These are phyloP conservation scores for Tragelaphus eurycerus DNA, from an alignment of 2,797 vertebrate species.

Conservation along the genomic window DNA sequence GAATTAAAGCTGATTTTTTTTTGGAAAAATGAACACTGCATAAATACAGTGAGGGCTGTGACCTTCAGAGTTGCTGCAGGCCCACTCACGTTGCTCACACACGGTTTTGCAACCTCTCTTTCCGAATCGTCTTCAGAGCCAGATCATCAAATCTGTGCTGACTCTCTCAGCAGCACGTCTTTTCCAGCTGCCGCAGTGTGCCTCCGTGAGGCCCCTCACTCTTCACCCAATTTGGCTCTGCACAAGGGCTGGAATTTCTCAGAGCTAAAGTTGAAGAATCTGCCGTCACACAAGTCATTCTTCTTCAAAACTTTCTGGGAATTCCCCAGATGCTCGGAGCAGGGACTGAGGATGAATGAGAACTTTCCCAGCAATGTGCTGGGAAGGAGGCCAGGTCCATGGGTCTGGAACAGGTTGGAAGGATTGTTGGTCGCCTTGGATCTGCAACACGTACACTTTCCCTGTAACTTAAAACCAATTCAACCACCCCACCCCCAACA, in stretches of 20 bases:
- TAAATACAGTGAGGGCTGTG: not conserved
- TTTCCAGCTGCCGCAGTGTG: accelerated
- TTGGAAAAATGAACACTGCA: not conserved
- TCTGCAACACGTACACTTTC: not conserved
- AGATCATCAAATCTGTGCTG: accelerated
- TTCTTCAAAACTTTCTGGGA: not conserved
- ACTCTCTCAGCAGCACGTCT: not conserved
- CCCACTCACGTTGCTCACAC: not conserved
- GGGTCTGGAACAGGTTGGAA: not conserved
- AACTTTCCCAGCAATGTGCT: not conserved
- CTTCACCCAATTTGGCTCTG: not conserved
- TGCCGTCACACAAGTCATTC: not conserved
- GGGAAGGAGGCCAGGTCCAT: not conserved
- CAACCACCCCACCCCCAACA: not conserved
- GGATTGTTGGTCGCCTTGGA: not conserved
- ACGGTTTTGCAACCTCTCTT: not conserved
- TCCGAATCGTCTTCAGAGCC: not conserved
- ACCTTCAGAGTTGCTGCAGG: not conserved
- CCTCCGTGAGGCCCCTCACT: not conserved
- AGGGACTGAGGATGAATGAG: not conserved
- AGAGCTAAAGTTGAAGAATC: not conserved
- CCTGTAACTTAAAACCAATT: not conserved
- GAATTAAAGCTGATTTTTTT: not conserved
- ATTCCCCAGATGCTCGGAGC: not conserved
- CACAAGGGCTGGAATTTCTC: not conserved